Evolutionary conservation across 2,113 vertebrate genomes (phyloP), one percentile per base, ranked within the genome.

Genomic region (Tympanuchus pallidicinctus): DNA sequence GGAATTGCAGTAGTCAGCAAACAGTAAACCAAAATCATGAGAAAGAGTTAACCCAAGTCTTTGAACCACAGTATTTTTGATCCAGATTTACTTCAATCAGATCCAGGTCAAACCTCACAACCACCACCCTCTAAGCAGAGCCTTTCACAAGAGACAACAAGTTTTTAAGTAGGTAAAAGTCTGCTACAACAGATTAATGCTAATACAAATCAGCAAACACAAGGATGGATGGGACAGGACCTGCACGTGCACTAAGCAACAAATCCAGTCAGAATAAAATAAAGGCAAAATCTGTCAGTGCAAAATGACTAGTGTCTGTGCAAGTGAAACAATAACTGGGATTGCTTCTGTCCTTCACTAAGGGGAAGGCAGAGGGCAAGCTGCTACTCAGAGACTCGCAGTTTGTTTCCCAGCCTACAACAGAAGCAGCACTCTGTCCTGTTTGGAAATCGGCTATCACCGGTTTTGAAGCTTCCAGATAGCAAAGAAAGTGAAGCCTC

Each of bases 361-460:
- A 76, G 30, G 7, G 34, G 54, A 85, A 89, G 42, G 22, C 34
- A 90, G 21, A 88, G 27, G 43, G 56, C 65, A 91, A 52, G 43
- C 32, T 80, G 22, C 38, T 15, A 71, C 19, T 45, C 36, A 82
- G 32, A 21, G 17, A 71, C 69, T 80, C 56, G 59, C 25, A n/a
- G 40, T 11, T 78, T 90, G 77, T 60, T 21, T 82, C 61, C 32
- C 36, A 80, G 47, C 25, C 19, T 52, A 48, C 3, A 0, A 0
- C 56, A 70, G 48, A 3, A 78, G 11, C 63, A 22, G 25, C 47
- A 74, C 2, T 0, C 22, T 50, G 8, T 69, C 69, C 72, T 81
- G 16, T 52, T 52, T 36, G 22, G 57, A 88, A 93, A 50, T 8
- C 1, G 0, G 10, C 30, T 82, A 0, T 42, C 54, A 78, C 65